phyloP scores from a whole-genome alignment of 2,113 vertebrate genomes.

The Dicaeum eximium region DNA sequence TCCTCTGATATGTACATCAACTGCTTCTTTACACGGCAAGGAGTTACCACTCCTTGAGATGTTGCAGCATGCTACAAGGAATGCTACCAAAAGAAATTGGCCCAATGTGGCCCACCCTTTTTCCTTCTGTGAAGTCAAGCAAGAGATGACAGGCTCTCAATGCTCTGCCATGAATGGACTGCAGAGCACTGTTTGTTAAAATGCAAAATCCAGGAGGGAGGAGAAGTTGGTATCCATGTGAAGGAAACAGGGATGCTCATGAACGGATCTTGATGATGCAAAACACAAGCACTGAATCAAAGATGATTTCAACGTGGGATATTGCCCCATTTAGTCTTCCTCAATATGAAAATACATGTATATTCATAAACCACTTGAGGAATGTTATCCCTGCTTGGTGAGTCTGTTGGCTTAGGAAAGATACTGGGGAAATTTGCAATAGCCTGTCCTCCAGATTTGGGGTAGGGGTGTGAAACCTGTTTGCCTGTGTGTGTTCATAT shows the following conservation, averaged over 20 bases:
- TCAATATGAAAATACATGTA: not conserved
- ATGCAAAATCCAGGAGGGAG: not conserved
- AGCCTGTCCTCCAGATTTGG: not conserved
- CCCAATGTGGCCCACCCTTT: not conserved
- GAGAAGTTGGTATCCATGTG: rapidly evolving
- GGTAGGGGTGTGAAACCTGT: not conserved
- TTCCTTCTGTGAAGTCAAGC: not conserved
- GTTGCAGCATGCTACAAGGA: not conserved
- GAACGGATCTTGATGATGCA: not conserved
- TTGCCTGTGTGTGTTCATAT: not conserved
- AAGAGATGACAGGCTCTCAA: rapidly evolving
- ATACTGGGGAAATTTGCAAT: not conserved
- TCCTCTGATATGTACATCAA: not conserved
- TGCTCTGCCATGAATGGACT: not conserved
- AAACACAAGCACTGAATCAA: not conserved
- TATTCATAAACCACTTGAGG: not conserved
- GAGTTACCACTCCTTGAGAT: not conserved
- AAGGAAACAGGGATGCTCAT: not conserved
- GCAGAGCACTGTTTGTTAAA: not conserved
- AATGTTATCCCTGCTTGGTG: not conserved
- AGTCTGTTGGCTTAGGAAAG: not conserved
- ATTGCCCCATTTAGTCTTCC: not conserved
- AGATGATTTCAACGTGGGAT: not conserved
- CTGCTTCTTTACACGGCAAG: not conserved
- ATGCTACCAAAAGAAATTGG: not conserved